Base-by-base conservation (phyloP, 30 jellyfish, hydroid and myxozoan genomes). In the Hydractinia echinata region DNA sequence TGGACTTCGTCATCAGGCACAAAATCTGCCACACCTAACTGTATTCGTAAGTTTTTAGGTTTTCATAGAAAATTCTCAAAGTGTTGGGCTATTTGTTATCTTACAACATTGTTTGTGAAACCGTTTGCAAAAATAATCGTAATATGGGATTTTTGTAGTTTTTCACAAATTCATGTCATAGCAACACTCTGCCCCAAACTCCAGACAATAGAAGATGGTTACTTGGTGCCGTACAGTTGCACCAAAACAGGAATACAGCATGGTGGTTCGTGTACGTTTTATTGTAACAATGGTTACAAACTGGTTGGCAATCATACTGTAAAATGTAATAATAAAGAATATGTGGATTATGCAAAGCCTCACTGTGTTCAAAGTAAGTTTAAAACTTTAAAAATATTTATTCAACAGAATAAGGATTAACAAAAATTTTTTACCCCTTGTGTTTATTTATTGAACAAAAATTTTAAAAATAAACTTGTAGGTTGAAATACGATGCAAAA, bases 151-250 rank as follows among this genome's bases (percentile, higher is more conserved):
- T 30, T 30, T 30, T 30, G 2, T 30, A 30, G 44, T 30, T 30
- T 30, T 30, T 30, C 44, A 30, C 2, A 30, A 30, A 30, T 30
- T 30, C 44, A 30, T 30, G 44, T 30, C 44, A 30, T 54, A 87
- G 96, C 91, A 48, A 82, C 68, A 72, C 77, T 79, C 61, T 87
- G 96, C 61, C 89, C 89, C n/a, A 71, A 73, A 72, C 73, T 87
- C 6, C 50, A 82, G 0, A 72, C 82, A 1, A 88, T 89, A 30
- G 61, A 76, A 8, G 53, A 73, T 77, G 96, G 88, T 18, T 82
- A 74, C 58, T 76, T 85, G 5, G 86, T 76, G 18, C 96, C 96
- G 61, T 20, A 64, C 21, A 55, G 73, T 10, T 87, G 96, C 54
- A 55, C 85, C 5, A 53, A 86, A 4, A 11, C 16, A 58, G 96